Conservation (phyloP, 1,140 invertebrate species). For the Druon quercuslanigerum region DNA sequence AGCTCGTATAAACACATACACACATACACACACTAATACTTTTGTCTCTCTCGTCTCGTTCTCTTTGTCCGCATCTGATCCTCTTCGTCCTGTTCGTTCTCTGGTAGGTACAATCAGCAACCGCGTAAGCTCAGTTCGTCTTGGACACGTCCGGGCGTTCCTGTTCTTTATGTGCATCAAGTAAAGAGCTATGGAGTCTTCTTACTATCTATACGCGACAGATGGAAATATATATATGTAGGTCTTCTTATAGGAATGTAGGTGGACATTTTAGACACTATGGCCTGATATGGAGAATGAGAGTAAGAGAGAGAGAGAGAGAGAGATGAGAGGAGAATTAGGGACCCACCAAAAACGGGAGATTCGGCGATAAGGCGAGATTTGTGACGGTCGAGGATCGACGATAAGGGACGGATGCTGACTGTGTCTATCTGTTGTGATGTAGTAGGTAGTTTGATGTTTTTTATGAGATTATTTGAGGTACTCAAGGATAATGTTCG, state of each 20-base stretch:
- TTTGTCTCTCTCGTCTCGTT: slow-evolving; percentile 38
- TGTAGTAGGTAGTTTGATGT: slow-evolving; percentile 1
- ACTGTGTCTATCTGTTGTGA: slow-evolving; percentile 45
- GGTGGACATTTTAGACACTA: slow-evolving; percentile 25
- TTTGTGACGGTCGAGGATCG: slow-evolving; percentile 69
- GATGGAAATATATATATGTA: slow-evolving; percentile 2
- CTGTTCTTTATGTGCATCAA: slow-evolving; percentile 66
- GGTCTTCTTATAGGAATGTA: slow-evolving; percentile 7
- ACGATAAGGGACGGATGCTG: slow-evolving; percentile 62
- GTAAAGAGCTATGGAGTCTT: slow-evolving; percentile 61
- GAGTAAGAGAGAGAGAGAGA: slow-evolving; percentile 13
- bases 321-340: slow-evolving; percentile 52
- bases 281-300: background rate
- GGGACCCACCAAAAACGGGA: slow-evolving; percentile 69
- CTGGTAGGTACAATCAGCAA: slow-evolving; percentile 56
- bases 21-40: slow-evolving; percentile 40
- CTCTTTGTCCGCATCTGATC: slow-evolving; percentile 33
- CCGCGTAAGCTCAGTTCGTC: slow-evolving; percentile 67
- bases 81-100: slow-evolving; percentile 41
- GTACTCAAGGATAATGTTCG: background rate
- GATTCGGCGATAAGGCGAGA: slow-evolving; percentile 69
- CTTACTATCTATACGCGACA: slow-evolving; percentile 54
- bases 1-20: slow-evolving; percentile 44
- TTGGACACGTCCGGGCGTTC: slow-evolving; percentile 66
- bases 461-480: slow-evolving; percentile 5